Conservation (phyloP, 2,888 invertebrate genomes). For the Tyria jacobaeae region DNA sequence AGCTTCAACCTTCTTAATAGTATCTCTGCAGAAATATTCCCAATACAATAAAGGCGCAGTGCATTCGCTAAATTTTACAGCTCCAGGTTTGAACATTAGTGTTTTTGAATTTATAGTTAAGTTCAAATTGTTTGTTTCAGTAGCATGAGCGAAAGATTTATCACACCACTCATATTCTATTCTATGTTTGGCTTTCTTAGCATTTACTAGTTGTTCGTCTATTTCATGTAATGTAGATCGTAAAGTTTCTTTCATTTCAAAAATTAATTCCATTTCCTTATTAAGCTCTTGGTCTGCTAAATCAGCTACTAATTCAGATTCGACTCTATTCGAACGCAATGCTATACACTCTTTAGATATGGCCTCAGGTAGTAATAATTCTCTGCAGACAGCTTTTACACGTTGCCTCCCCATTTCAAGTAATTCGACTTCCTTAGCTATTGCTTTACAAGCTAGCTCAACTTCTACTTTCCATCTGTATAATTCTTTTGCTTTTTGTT, state of each 20-base stretch:
- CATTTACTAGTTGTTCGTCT: constrained; percentile 89
- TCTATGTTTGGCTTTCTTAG: constrained; percentile 93
- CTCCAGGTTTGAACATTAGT: constrained; percentile 92
- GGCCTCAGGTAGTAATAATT: constrained; percentile 89
- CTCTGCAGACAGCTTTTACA: constrained; percentile 88
- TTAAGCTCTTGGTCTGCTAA: constrained; percentile 91
- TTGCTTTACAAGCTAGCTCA: constrained; percentile 89
- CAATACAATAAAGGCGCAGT: constrained; percentile 90
- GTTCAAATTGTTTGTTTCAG: constrained; percentile 90
- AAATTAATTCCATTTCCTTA: constrained; percentile 91
- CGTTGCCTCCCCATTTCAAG: constrained; percentile 89
- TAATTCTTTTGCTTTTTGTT: constrained; percentile 88
- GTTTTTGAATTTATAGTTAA: constrained; percentile 89
- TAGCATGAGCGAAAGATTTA: constrained; percentile 92
- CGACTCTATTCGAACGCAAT: constrained; percentile 88
- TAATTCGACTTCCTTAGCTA: constrained; percentile 89
- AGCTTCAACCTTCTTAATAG: constrained; percentile 90
- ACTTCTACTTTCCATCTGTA: constrained; percentile 92
- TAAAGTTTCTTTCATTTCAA: constrained; percentile 88
- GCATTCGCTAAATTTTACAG: constrained; percentile 92
- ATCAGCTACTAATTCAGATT: constrained; percentile 91
- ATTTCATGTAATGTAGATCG: constrained; percentile 88
- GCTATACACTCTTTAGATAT: constrained; percentile 92
- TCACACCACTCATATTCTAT: constrained; percentile 97
- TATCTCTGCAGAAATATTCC: constrained; percentile 93